phyloP scores from a whole-genome alignment of 37 sponge, comb jelly and placozoan species.

The Eunapius fragilis region DNA sequence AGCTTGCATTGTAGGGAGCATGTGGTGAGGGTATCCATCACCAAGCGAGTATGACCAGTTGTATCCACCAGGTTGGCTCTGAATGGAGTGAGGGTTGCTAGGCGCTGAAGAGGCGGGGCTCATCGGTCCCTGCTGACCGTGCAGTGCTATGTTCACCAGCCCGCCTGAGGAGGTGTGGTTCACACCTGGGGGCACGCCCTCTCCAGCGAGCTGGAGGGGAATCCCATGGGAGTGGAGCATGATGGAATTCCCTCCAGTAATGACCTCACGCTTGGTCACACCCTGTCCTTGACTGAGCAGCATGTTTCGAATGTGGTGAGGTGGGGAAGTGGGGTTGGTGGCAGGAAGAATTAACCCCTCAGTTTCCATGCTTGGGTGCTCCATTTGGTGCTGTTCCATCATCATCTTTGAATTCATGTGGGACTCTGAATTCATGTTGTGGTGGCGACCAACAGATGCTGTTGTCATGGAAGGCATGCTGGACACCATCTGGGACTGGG shows the following conservation, averaged over 20 bases:
- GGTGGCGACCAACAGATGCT: not conserved
- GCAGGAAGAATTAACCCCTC: slow-evolving; percentile 17
- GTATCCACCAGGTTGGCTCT: slow-evolving; percentile 5
- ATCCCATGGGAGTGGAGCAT: slow-evolving; percentile 8
- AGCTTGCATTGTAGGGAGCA: slow-evolving; percentile 44
- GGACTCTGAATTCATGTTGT: slow-evolving; percentile 6
- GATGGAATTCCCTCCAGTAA: slow-evolving; percentile 13
- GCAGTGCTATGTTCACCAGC: not conserved
- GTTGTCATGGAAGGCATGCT: not conserved
- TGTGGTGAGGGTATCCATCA: slow-evolving; percentile 6
- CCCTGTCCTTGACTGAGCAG: slow-evolving; percentile 23
- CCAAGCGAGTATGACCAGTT: slow-evolving; percentile 54
- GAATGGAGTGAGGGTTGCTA: slow-evolving; percentile 19
- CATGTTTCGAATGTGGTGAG: slow-evolving; percentile 42
- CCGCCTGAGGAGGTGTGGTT: not conserved
- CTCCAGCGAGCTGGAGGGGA: not conserved
- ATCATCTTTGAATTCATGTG: not conserved
- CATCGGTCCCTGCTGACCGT: slow-evolving; percentile 11
- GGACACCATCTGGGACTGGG: not conserved
- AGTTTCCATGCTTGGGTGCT: too few relatives aligned
- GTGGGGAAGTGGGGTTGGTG: slow-evolving; percentile 45
- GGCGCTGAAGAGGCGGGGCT: slow-evolving; percentile 37
- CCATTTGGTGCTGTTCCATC: not conserved
- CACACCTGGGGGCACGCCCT: not conserved
- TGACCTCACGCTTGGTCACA: slow-evolving; percentile 24